A percentile compares a stretch with the other conserved stretches of the same genome.
phyloP scores from a whole-genome alignment of 2,797 vertebrate genomes.

The Coreius guichenoti region DNA sequence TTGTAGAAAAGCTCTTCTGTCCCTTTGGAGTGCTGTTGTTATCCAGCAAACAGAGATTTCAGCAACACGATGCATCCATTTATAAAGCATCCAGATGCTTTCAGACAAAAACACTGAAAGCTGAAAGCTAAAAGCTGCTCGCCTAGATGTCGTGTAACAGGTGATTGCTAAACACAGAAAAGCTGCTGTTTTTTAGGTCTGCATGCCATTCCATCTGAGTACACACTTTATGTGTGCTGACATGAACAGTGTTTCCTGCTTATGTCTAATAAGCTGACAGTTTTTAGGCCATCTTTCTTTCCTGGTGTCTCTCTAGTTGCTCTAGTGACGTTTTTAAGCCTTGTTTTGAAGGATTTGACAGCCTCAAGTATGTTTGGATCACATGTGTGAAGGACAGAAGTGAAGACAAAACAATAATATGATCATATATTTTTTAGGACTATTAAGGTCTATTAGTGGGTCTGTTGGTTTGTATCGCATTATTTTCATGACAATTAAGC shows the following conservation, averaged over 20 bases:
- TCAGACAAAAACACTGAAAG: conserved; percentile 8
- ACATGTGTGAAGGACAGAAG: not conserved
- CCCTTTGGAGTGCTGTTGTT: not conserved
- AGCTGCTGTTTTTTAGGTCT: conserved; percentile 1
- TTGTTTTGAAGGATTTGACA: not conserved
- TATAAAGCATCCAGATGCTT: not conserved
- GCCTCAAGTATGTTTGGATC: not conserved
- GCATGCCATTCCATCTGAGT: not conserved
- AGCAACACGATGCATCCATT: not conserved
- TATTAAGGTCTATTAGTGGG: not conserved
- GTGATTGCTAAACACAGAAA: conserved; percentile 29
- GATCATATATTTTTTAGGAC: not conserved
- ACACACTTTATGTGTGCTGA: not conserved
- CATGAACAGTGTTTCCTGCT: not conserved
- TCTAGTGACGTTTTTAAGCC: not conserved
- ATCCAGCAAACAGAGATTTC: not conserved
- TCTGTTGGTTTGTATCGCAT: not conserved
- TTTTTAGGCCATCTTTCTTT: not conserved
- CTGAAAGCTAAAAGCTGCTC: conserved; percentile 23
- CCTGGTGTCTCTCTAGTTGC: not conserved
- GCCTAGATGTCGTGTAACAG: not conserved
- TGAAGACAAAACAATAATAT: not conserved
- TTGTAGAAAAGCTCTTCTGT: not conserved
- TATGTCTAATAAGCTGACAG: not conserved
- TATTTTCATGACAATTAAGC: not conserved